Percentiles rank a stretch among this genome's conserved stretches.
Evolutionary conservation across 2,113 vertebrate species (phyloP).

Genomic region (Noturus placidus): DNA sequence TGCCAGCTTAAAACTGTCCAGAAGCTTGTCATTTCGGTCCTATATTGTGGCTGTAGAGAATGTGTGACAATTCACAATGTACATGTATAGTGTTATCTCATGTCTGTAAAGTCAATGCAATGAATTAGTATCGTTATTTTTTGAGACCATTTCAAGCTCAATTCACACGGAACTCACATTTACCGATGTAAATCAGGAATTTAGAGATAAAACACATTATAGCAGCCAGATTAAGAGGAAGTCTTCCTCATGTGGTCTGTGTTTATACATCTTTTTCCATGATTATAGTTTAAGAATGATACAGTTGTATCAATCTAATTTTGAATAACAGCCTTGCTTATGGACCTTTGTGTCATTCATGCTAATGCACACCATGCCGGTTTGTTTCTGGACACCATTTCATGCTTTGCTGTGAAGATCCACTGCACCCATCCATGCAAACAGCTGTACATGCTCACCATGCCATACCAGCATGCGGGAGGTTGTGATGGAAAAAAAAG

Average conservation of each 20-base stretch:
- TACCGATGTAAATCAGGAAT: neutral
- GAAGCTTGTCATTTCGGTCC: conserved; percentile 27
- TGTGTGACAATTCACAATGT: conserved; percentile 23
- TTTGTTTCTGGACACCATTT: conserved; percentile 21
- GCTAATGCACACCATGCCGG: conserved; percentile 16
- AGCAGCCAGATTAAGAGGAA: neutral
- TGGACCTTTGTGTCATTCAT: conserved; percentile 5
- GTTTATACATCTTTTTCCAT: neutral
- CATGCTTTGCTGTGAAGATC: conserved; percentile 15
- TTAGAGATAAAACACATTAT: neutral
- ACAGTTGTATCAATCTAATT: neutral
- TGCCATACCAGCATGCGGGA: neutral
- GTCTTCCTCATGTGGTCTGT: neutral
- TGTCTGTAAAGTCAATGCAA: neutral
- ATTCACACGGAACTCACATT: neutral
- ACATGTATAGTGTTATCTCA: neutral
- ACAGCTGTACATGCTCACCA: neutral
- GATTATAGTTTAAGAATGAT: conserved; percentile 3
- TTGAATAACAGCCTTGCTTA: conserved; percentile 14
- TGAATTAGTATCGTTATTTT: neutral
- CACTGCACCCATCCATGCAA: conserved; percentile 13
- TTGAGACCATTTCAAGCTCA: neutral
- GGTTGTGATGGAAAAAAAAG: neutral
- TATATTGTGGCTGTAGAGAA: conserved; percentile 28
- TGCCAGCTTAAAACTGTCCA: conserved; percentile 11